Evolutionary conservation across 2,797 vertebrate species (phyloP), one percentile per base, ranked within the genome.

Genomic region (Danio jaintianensis): DNA sequence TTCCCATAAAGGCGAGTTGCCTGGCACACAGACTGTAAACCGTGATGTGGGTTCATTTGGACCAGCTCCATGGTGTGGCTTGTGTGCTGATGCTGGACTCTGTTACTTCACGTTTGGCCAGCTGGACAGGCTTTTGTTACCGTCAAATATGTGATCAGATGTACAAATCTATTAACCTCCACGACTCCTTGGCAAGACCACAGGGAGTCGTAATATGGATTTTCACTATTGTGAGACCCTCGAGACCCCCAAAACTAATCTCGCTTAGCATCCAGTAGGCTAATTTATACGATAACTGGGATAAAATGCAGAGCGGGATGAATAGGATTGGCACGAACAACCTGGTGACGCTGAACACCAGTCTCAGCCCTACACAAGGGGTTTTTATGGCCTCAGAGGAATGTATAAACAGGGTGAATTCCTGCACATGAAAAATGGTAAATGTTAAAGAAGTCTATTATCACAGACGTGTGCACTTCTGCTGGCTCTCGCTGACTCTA

Each of bases 1-100:
- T 75, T 56, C 55, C 40, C 50, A 80, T 80, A 66, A 80, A 66
- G 78, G 7, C 20, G 12, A 64, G 50, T 64, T 73, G 78, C 42
- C 52, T 58, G 78, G 50, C 22, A 47, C 22, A 73, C 16, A 45
- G 22, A 5, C 61, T 80, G n/a, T 47, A 64, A 72, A 45, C 48
- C 50, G 47, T 73, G 20, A 66, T 73, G 61, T 66, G 20, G 48
- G 78, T 66, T 80, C 1, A 9, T 71, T 79, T 71, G 58, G 69
- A 61, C 12, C 22, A 64, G 69, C 50, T 56, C 22, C n/a, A 50
- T 52, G 16, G 58, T 45, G 43, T 69, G 76, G 66, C 73, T 62
- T 38, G 29, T 78, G 67, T 71, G 40, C 69, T 22, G 61, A 64
- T 61, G 29, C 42, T 12, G 20, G 15, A 77, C 12, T 40, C 6